Evolutionary conservation across 2,888 invertebrate species (phyloP).

Genomic region (Sisyra nigra): DNA sequence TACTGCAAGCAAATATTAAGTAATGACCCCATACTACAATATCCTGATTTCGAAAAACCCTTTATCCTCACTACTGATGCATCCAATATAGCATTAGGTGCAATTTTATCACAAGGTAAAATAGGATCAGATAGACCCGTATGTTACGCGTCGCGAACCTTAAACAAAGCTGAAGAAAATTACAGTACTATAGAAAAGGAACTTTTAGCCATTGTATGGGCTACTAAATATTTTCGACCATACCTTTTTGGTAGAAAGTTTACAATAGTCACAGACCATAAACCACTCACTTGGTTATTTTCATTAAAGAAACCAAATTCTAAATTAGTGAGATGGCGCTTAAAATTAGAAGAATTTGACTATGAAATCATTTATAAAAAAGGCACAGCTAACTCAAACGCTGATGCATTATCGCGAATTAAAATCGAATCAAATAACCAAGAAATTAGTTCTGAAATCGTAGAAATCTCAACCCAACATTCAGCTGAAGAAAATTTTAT

Average conservation of each 20-base stretch:
- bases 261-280: background rate
- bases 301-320: too few species aligned
- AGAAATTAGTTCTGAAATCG: background rate
- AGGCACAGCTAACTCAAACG: too few species aligned
- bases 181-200: too few species aligned
- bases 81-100: conserved; percentile 17
- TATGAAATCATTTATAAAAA: too few species aligned
- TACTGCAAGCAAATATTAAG: too few species aligned
- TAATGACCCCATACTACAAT: conserved; percentile 14
- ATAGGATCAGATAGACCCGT: too few species aligned
- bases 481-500: background rate
- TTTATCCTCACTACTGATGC: conserved; percentile 22
- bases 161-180: too few species aligned
- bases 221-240: background rate
- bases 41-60: conserved; percentile 15
- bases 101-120: too few species aligned
- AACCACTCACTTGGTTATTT: background rate
- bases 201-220: background rate
- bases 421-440: background rate
- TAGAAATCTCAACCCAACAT: background rate
- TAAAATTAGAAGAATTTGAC: too few species aligned
- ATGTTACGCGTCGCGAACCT: too few species aligned
- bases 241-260: background rate
- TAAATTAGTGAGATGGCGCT: background rate
- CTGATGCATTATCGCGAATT: too few species aligned